phyloP scores from a whole-genome alignment of 2,888 invertebrate species.

The Icerya purchasi region DNA sequence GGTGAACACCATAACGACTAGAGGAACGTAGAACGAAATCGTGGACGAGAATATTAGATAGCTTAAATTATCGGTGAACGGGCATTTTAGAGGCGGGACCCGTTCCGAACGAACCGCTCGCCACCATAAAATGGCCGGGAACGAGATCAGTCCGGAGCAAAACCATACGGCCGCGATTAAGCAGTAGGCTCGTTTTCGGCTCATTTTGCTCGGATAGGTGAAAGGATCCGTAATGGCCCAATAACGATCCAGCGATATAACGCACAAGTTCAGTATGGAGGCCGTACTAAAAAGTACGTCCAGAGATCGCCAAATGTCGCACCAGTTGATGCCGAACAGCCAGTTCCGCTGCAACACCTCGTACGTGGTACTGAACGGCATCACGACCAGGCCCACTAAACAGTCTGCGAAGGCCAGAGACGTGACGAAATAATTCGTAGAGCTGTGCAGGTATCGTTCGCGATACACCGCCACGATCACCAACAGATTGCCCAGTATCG shows the following conservation, averaged over 20 bases:
- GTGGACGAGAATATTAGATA: constrained; percentile 94
- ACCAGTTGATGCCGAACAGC: constrained; percentile 90
- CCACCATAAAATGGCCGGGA: constrained; percentile 95
- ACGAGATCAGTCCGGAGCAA: constrained; percentile 88
- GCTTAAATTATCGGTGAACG: constrained; percentile 87
- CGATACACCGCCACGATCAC: constrained; percentile 83
- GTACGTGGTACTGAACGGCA: constrained; percentile 88
- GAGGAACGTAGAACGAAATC: constrained; percentile 90
- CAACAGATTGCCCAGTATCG: constrained; percentile 83
- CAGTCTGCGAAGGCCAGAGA: constrained; percentile 93
- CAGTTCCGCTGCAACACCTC: constrained; percentile 77
- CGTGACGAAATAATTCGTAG: constrained; percentile 93
- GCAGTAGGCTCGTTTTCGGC: constrained; percentile 58
- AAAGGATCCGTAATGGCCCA: constrained; percentile 99
- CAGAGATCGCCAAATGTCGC: constrained; percentile 90
- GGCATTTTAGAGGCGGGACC: constrained; percentile 67
- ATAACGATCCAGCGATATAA: constrained; percentile 87
- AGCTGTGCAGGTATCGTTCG: constrained; percentile 83
- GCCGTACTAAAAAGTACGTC: constrained; percentile 95
- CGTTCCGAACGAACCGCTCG: constrained; percentile 57
- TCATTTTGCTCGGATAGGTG: constrained; percentile 89
- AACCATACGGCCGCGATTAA: constrained; percentile 90
- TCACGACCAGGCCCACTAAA: constrained; percentile 84
- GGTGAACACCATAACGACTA: constrained; percentile 94
- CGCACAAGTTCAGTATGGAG: constrained; percentile 89